Evolutionary conservation across 2,888 invertebrate species (phyloP).

Genomic region (Allacma fusca): DNA sequence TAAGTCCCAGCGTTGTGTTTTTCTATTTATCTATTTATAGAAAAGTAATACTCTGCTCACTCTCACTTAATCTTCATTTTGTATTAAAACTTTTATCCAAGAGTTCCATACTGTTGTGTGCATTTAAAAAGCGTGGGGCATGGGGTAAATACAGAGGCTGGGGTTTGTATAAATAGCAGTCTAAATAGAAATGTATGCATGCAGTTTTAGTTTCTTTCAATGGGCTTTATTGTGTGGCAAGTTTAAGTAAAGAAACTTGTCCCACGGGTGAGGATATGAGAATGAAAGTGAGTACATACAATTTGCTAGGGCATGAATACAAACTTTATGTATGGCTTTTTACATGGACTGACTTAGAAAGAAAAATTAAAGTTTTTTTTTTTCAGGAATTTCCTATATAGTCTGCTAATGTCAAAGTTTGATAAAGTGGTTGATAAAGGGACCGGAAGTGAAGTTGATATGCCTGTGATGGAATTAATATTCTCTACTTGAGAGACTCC

Average conservation of each 20-base stretch:
- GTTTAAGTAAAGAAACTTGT: neutral
- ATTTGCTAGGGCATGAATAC: too few species aligned
- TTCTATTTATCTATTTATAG: conserved; percentile 1
- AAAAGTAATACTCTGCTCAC: neutral
- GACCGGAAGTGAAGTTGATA: conserved; percentile 2
- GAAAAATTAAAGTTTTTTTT: too few species aligned
- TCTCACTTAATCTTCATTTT: conserved; percentile 1
- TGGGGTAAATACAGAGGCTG: too few species aligned
- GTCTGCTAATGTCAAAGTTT: neutral
- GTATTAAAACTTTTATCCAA: neutral
- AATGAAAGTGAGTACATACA: too few species aligned
- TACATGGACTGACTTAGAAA: too few species aligned
- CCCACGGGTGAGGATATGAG: too few species aligned
- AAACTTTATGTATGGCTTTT: too few species aligned
- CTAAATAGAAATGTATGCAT: too few species aligned
- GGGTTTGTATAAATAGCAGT: too few species aligned
- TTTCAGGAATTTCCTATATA: too few species aligned
- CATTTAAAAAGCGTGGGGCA: neutral
- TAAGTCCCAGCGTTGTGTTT: neutral
- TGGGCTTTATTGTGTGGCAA: neutral
- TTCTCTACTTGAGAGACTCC: neutral
- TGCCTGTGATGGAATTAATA: neutral
- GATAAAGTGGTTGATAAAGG: neutral
- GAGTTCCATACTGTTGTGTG: neutral
- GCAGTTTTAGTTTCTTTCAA: too few species aligned